Evolutionary conservation across 2,888 invertebrate genomes (phyloP), one percentile per base, ranked within the genome.

Genomic region (Machimus rusticus): DNA sequence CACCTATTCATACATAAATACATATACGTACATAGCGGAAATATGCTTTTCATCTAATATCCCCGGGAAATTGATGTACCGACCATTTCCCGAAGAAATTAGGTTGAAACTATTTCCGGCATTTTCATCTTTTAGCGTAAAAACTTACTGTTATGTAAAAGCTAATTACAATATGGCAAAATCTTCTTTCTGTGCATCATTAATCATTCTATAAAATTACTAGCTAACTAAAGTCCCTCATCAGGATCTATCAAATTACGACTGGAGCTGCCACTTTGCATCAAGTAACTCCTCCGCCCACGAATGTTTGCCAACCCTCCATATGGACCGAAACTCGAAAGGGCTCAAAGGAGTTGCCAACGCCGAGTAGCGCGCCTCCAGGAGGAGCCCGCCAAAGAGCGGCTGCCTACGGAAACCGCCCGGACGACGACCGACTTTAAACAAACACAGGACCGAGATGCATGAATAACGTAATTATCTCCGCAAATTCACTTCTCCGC

Each of bases 401-500:
- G 23, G 28, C 66, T 51, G 46, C 46, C 46, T 51, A 51, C 46
- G 46, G 46, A 51, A 51, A 51, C 46, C 19, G 57, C 9, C 57
- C 57, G 57, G 57, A 19, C 76, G 76, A 76, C 34, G 76, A 37
- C 39, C 34, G 39, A 39, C 76, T 76, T 39, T 76, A 86, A 77
- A 57, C 77, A 86, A 86, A 46, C 78, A 19, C 46, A 82, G 31
- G 39, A 46, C 23, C 74, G 43, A 76, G 51, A 81, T 87, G 57
- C 76, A 82, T 82, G 87, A 82, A 81, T 88, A 88, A 86, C 84
- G 74, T 81, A 88, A 88, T 88, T 87, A 88, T 84, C 77, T 55
- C 39, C 77, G 55, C 81, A 51, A 87, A 82, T 87, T 87, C 81
- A 74, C 82, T 84, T 87, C 79, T 57, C 74, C 57, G 57, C 84